Conservation (phyloP, 2,797 vertebrate genomes). For the Psittacula derbiana region DNA sequence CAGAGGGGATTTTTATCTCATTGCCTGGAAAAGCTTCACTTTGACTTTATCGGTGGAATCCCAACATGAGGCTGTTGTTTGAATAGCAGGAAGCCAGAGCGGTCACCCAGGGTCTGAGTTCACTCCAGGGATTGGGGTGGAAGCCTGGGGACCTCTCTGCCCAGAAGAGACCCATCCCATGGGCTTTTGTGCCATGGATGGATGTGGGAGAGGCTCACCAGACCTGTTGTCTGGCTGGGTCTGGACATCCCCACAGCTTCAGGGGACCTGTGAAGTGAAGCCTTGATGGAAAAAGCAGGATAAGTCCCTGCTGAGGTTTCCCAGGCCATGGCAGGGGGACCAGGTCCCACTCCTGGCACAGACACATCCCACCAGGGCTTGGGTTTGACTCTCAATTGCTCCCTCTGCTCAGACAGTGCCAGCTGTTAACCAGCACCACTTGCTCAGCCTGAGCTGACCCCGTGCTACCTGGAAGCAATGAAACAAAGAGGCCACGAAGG, state of each 20-base stretch:
- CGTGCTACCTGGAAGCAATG: neutral
- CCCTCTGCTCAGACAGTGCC: neutral
- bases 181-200: neutral
- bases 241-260: neutral
- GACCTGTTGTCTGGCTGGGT: accelerated
- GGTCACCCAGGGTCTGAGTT: accelerated
- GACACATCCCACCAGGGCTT: neutral
- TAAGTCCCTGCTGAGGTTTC: neutral
- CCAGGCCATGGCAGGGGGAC: neutral
- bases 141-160: neutral
- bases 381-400: neutral
- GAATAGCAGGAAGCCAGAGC: neutral
- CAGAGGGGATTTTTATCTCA: neutral
- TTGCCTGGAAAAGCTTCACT: constrained; percentile 16
- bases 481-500: neutral
- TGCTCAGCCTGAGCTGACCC: constrained; percentile 39
- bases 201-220: neutral
- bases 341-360: neutral
- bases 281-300: neutral
- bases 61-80: neutral
- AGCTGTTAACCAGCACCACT: constrained; percentile 33
- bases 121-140: neutral
- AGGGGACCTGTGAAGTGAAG: neutral
- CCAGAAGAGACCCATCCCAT: neutral
- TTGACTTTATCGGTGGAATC: neutral